These are phyloP conservation scores for Macrochelys suwanniensis DNA, from an alignment of 2,797 vertebrate species.

Conservation along the genomic window DNA sequence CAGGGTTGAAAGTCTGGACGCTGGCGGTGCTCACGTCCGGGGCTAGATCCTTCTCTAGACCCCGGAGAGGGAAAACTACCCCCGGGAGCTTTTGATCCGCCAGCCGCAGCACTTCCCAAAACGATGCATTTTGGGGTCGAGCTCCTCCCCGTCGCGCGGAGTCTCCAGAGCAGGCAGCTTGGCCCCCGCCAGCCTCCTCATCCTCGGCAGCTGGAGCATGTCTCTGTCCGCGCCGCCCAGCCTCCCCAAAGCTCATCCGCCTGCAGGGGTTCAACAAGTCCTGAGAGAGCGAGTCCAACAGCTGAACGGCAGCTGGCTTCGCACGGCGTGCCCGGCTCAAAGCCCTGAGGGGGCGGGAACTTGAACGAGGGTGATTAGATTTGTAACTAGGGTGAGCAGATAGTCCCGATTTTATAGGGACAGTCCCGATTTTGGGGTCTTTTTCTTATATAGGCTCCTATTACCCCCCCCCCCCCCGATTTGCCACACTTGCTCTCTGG, in stretches of 20 bases:
- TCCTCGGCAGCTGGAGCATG: not conserved
- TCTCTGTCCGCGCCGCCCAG: not conserved
- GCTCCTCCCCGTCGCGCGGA: accelerated
- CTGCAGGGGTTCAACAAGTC: not conserved
- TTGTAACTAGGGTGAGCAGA: too few relatives aligned
- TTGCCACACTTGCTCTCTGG: too few relatives aligned
- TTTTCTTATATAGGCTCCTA: too few relatives aligned
- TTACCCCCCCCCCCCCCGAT: too few relatives aligned
- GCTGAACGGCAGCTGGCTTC: too few relatives aligned
- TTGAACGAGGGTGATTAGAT: too few relatives aligned
- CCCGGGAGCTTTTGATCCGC: slow-evolving; percentile 77
- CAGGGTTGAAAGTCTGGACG: slow-evolving; percentile 87
- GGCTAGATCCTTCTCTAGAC: slow-evolving; percentile 81
- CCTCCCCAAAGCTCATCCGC: not conserved
- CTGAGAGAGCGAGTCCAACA: too few relatives aligned
- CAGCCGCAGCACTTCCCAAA: slow-evolving; percentile 74
- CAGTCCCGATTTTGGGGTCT: too few relatives aligned
- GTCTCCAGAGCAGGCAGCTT: accelerated
- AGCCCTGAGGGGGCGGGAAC: too few relatives aligned
- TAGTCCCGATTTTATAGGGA: too few relatives aligned
- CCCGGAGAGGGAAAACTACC: slow-evolving; percentile 87
- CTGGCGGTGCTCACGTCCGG: slow-evolving; percentile 75
- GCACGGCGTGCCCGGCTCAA: too few relatives aligned
- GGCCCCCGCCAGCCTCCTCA: not conserved
- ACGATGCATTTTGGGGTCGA: not conserved